These are phyloP conservation scores for Syrmaticus mikado DNA, from an alignment of 2,113 vertebrate genomes.

Conservation along the genomic window DNA sequence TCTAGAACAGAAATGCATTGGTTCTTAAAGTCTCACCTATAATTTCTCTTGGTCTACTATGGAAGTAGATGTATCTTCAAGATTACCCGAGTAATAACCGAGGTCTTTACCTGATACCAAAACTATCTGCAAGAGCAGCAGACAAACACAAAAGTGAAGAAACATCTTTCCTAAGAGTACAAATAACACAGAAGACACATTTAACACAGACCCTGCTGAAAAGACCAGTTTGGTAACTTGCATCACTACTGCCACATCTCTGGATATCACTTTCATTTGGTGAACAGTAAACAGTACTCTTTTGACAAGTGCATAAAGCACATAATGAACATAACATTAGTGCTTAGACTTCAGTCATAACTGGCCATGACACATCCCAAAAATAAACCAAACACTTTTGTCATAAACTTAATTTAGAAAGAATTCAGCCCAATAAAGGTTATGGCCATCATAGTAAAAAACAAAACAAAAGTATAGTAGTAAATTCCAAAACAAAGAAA, in stretches of 20 bases:
- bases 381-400: not conserved
- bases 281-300: not conserved
- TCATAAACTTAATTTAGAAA: not conserved
- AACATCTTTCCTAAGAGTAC: not conserved
- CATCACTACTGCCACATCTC: not conserved
- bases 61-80: not conserved
- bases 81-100: not conserved
- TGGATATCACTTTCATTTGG: not conserved
- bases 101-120: not conserved
- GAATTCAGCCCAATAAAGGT: not conserved
- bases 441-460: not conserved
- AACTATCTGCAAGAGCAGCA: not conserved
- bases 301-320: not conserved
- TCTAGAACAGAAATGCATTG: not conserved
- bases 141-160: not conserved
- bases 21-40: not conserved
- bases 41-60: not conserved
- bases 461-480: not conserved
- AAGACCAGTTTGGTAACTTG: not conserved
- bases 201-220: not conserved
- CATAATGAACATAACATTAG: not conserved
- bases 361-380: not conserved
- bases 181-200: not conserved
- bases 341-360: not conserved
- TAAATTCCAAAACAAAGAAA: not conserved